Conservation (phyloP, 2,888 invertebrate species). For the Mythimna ferrago region DNA sequence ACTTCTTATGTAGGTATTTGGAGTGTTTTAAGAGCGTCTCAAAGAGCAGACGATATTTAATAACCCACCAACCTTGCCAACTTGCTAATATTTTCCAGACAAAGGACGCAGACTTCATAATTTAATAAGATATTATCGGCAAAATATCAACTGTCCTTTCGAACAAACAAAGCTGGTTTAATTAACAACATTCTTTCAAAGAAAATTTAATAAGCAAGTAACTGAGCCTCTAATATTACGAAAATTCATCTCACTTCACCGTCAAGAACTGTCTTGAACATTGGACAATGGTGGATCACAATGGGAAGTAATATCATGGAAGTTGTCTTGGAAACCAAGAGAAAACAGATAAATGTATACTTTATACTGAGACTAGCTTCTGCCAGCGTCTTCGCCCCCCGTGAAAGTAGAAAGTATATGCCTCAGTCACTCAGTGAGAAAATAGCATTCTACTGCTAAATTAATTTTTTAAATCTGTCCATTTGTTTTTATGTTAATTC, state of each 20-base stretch:
- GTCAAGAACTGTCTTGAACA: slow-evolving; percentile 1
- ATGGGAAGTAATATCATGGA: slow-evolving; percentile 1
- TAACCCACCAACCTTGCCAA: not conserved
- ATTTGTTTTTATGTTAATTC: too few relatives aligned
- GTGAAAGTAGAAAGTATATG: too few relatives aligned
- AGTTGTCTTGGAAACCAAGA: slow-evolving; percentile 1
- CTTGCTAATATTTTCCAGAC: slow-evolving; percentile 13
- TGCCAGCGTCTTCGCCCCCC: too few relatives aligned
- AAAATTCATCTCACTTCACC: slow-evolving; percentile 10
- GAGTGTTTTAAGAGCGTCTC: not conserved
- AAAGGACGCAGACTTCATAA: slow-evolving; percentile 15
- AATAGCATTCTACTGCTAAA: too few relatives aligned
- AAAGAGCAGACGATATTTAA: not conserved
- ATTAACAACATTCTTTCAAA: slow-evolving; percentile 30
- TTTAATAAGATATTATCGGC: slow-evolving; percentile 22
- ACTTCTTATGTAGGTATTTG: not conserved
- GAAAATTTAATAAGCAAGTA: slow-evolving; percentile 22
- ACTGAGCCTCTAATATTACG: slow-evolving; percentile 15
- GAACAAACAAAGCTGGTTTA: slow-evolving; percentile 16
- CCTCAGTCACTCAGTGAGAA: too few relatives aligned
- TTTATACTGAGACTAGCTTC: not conserved
- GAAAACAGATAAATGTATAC: slow-evolving; percentile 4
- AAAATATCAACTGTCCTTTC: slow-evolving; percentile 27
- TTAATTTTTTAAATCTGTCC: too few relatives aligned
- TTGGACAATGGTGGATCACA: slow-evolving; percentile 3